These are phyloP conservation scores for Pseudococcus viburni DNA, from an alignment of 2,888 invertebrate genomes.

Conservation along the genomic window DNA sequence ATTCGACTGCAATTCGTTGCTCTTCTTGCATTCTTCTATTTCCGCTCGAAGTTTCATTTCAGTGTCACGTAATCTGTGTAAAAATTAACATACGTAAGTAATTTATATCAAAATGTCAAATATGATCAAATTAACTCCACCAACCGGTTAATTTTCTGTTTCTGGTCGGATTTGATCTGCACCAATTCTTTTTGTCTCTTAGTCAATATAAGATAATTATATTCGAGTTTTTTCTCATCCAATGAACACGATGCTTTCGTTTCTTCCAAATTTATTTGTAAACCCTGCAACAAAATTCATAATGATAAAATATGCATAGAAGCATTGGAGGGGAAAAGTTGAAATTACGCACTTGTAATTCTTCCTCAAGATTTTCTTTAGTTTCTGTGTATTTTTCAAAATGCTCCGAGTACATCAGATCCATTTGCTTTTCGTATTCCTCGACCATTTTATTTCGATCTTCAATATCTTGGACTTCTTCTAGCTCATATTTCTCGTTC, in stretches of 20 bases:
- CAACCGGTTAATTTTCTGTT: slow-evolving; percentile 80
- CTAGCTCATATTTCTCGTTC: slow-evolving; percentile 78
- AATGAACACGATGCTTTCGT: slow-evolving; percentile 85
- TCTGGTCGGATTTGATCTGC: slow-evolving; percentile 84
- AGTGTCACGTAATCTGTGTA: slow-evolving; percentile 60
- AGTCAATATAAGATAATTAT: slow-evolving; percentile 89
- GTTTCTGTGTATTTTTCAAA: slow-evolving; percentile 20
- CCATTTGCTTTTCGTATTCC: slow-evolving; percentile 72
- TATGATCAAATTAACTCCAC: neutral
- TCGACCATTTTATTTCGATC: slow-evolving; percentile 74
- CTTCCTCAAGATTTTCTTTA: slow-evolving; percentile 7
- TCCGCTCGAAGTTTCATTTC: slow-evolving; percentile 48
- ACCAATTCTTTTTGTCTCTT: slow-evolving; percentile 90
- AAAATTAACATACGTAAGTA: neutral
- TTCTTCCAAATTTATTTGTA: slow-evolving; percentile 85
- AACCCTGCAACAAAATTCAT: too few relatives aligned
- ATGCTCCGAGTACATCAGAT: slow-evolving; percentile 33
- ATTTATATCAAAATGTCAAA: neutral
- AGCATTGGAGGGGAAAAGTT: too few relatives aligned
- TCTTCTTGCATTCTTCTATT: slow-evolving; percentile 59
- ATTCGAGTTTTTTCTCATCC: slow-evolving; percentile 91
- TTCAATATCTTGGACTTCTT: slow-evolving; percentile 78
- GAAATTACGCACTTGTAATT: slow-evolving; percentile 40
- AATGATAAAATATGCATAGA: too few relatives aligned
- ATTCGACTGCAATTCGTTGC: slow-evolving; percentile 62